phyloP scores from a whole-genome alignment of 2,113 vertebrate species.

The Mus pahari region DNA sequence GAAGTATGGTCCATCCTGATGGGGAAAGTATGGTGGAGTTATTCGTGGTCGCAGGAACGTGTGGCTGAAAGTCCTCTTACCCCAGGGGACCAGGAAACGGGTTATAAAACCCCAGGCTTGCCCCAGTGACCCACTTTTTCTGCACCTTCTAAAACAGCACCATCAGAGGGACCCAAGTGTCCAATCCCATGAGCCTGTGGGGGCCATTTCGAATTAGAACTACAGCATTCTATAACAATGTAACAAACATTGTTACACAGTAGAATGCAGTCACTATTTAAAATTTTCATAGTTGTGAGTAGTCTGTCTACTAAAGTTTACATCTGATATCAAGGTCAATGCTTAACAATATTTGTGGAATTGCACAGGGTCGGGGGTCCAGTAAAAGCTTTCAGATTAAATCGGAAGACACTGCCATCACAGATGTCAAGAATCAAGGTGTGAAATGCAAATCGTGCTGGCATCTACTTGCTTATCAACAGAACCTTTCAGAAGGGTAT shows the following conservation, averaged over 20 bases:
- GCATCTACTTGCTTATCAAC: neutral
- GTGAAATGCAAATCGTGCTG: neutral
- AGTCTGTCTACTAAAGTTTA: neutral
- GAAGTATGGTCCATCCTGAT: no score
- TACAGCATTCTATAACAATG: no score
- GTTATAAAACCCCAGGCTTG: neutral
- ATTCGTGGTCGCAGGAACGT: neutral
- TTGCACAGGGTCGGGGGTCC: accelerated
- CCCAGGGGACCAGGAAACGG: neutral
- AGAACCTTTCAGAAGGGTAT: neutral
- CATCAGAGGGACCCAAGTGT: neutral
- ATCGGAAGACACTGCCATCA: neutral
- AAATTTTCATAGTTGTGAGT: neutral
- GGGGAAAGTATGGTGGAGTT: neutral
- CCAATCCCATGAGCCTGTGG: neutral
- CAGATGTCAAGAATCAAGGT: neutral
- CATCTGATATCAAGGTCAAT: neutral
- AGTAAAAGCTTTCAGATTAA: neutral
- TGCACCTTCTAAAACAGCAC: neutral
- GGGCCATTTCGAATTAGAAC: neutral
- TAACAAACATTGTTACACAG: no score
- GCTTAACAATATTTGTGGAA: no score
- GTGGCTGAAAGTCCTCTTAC: no score
- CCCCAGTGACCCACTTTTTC: neutral
- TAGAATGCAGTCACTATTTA: neutral